A percentile compares a stretch with the other conserved stretches of the same genome.
Evolutionary conservation across 2,113 vertebrate genomes (phyloP).

Genomic region (human (Homo sapiens)): DNA sequence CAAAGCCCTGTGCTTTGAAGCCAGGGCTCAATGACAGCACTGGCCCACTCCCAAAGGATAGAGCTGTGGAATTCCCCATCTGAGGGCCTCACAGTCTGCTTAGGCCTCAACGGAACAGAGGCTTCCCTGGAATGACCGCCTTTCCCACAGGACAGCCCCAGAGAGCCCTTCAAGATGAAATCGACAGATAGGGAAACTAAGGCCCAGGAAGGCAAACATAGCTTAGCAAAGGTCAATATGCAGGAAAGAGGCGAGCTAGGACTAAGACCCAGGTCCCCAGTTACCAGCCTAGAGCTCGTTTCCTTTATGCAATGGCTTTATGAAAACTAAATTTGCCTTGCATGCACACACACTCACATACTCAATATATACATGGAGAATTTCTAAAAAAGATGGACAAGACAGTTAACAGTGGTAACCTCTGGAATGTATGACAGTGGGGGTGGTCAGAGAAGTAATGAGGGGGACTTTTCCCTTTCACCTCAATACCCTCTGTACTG

Average conservation of each 20-base stretch:
- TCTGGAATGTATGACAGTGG: neutral
- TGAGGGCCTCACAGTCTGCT: neutral
- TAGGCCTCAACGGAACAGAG: neutral
- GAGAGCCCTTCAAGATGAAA: neutral
- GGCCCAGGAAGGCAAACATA: neutral
- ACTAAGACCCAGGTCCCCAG: neutral
- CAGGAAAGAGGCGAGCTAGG: neutral
- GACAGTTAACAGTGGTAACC: neutral
- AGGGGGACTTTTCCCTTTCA: neutral
- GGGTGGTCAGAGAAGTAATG: neutral
- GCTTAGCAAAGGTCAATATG: neutral
- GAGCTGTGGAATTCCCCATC: neutral
- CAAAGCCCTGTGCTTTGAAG: neutral
- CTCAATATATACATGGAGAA: neutral
- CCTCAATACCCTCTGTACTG: neutral
- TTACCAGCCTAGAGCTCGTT: neutral
- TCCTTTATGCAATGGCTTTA: neutral
- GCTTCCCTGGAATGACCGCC: neutral
- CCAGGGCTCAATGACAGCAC: neutral
- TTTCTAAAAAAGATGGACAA: neutral
- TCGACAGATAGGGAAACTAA: neutral
- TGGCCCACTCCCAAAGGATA: neutral
- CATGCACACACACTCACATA: neutral
- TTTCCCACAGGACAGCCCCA: neutral
- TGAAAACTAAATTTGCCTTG: slow-evolving; percentile 9